Evolutionary conservation across 2,113 vertebrate species (phyloP).

Genomic region (Tichodroma muraria): DNA sequence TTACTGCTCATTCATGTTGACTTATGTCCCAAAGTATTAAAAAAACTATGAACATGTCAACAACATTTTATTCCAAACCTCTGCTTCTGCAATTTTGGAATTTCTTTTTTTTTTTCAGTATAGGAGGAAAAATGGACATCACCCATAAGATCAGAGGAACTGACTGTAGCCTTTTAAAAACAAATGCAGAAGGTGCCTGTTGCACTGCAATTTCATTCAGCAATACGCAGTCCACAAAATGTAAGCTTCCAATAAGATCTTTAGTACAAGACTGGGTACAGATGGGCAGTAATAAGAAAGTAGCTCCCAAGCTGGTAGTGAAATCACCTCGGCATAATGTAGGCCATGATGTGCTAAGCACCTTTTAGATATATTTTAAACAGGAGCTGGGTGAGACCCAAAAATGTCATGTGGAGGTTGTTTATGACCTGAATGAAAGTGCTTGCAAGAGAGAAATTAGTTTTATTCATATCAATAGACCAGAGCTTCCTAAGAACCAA

Average conservation of each 20-base stretch:
- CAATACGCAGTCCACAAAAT: not conserved
- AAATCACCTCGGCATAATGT: not conserved
- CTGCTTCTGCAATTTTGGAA: not conserved
- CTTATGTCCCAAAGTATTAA: not conserved
- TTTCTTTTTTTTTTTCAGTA: not conserved
- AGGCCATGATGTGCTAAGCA: not conserved
- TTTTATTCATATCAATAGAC: not conserved
- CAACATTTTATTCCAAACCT: not conserved
- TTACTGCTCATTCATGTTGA: not conserved
- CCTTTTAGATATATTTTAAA: not conserved
- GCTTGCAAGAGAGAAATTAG: not conserved
- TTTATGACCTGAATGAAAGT: not conserved
- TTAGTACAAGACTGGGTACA: not conserved
- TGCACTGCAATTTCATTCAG: not conserved
- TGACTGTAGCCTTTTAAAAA: not conserved
- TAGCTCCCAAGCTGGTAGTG: not conserved
- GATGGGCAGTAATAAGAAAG: not conserved
- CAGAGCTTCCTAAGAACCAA: not conserved
- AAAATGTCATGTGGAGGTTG: not conserved
- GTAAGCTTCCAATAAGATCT: not conserved
- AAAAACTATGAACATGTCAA: not conserved
- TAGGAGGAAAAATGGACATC: not conserved
- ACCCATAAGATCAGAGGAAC: not conserved
- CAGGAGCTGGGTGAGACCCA: not conserved
- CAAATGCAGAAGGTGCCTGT: not conserved